phyloP scores from a whole-genome alignment of 2,113 vertebrate species.

The Ancistrus triradiatus region DNA sequence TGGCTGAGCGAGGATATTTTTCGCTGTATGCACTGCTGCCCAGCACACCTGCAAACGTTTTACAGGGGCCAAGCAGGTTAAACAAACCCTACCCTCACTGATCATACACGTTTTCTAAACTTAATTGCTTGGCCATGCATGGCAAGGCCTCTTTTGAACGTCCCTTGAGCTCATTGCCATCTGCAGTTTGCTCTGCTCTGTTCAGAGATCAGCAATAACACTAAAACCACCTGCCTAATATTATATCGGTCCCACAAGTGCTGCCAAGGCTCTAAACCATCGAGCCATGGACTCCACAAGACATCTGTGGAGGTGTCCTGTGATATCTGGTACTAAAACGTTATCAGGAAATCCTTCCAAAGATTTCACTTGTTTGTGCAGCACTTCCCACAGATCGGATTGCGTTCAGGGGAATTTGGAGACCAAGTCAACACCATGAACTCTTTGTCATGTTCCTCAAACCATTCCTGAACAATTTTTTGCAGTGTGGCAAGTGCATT shows the following conservation, averaged over 20 bases:
- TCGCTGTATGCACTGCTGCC: background rate
- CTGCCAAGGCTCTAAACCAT: too few species aligned
- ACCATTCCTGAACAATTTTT: too few species aligned
- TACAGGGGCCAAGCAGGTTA: slow-evolving; percentile 23
- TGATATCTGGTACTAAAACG: too few species aligned
- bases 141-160: slow-evolving; percentile 11
- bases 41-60: slow-evolving; percentile 30
- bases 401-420: too few species aligned
- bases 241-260: too few species aligned
- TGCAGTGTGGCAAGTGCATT: too few species aligned
- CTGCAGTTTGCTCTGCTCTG: slow-evolving; percentile 22
- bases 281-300: too few species aligned
- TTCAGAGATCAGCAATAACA: background rate
- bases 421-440: too few species aligned
- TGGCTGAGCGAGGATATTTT: slow-evolving; percentile 39
- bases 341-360: background rate
- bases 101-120: slow-evolving; percentile 17
- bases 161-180: background rate
- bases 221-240: slow-evolving; percentile 15
- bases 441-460: too few species aligned
- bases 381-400: too few species aligned
- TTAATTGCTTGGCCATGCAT: slow-evolving; percentile 27
- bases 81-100: slow-evolving; percentile 32
- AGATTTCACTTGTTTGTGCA: too few species aligned
- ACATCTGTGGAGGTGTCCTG: background rate